phyloP scores from a whole-genome alignment of 2,888 invertebrate species.

The Leptinotarsa juncta region DNA sequence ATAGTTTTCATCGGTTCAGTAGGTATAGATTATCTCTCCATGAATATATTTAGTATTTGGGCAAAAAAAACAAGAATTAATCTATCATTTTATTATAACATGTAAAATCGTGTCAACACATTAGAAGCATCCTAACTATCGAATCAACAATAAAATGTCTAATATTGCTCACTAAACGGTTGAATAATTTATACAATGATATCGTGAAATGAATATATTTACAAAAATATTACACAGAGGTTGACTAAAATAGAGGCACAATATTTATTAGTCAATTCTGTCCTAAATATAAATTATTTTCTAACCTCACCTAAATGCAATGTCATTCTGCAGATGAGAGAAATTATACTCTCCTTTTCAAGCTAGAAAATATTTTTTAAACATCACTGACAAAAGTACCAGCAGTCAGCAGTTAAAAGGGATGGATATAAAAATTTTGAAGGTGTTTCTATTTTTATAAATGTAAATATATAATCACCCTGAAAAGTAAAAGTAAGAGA shows the following conservation, averaged over 20 bases:
- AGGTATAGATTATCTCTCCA: too few relatives aligned
- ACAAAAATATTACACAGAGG: conserved; percentile 44
- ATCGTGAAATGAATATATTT: conserved; percentile 44
- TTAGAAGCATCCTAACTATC: conserved; percentile 50
- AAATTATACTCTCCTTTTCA: not conserved
- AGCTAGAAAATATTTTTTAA: not conserved
- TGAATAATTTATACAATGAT: conserved; percentile 42
- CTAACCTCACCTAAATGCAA: too few relatives aligned
- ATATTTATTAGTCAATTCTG: conserved; percentile 42
- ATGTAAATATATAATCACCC: too few relatives aligned
- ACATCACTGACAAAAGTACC: not conserved
- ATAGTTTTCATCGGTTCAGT: too few relatives aligned
- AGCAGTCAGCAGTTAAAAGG: too few relatives aligned
- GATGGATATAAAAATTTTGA: too few relatives aligned
- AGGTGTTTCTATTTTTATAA: too few relatives aligned
- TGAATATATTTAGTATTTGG: too few relatives aligned
- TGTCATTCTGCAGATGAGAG: not conserved
- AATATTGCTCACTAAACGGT: conserved; percentile 58
- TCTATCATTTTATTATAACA: conserved; percentile 52
- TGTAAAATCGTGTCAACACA: conserved; percentile 54
- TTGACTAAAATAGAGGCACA: conserved; percentile 45
- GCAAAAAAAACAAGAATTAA: not conserved
- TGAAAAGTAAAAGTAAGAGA: too few relatives aligned
- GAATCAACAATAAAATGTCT: conserved; percentile 49
- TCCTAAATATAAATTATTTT: not conserved